Percentiles rank a stretch among this genome's conserved stretches.
phyloP scores from a whole-genome alignment of 2,888 invertebrate genomes.

The Unio delphinus region DNA sequence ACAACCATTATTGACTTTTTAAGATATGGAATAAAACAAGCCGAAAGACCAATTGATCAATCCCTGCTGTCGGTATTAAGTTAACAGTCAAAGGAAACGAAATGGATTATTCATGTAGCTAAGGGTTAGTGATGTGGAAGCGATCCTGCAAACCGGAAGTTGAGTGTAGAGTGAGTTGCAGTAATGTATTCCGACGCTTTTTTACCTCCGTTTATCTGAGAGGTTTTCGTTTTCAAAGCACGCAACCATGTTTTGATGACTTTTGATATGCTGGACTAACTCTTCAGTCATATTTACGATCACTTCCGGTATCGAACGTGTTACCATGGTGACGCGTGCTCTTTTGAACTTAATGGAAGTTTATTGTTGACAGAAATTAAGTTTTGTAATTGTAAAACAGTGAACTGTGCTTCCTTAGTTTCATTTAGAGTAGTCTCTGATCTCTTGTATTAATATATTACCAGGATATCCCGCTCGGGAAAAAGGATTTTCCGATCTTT shows the following conservation, averaged over 20 bases:
- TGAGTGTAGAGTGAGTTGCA: conserved; percentile 37
- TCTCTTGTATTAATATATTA: background rate
- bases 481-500: background rate
- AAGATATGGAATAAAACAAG: conserved; percentile 29
- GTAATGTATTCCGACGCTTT: conserved; percentile 36
- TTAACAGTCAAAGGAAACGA: conserved; percentile 35
- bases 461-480: conserved; percentile 2
- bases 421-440: conserved; percentile 9
- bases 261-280: conserved; percentile 40
- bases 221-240: conserved; percentile 38
- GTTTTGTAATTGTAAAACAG: conserved; percentile 33
- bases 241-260: conserved; percentile 41
- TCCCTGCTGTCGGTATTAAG: conserved; percentile 25
- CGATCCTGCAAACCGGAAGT: conserved; percentile 37
- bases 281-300: conserved; percentile 37
- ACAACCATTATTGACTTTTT: conserved; percentile 42
- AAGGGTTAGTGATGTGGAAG: conserved; percentile 34
- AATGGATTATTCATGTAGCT: conserved; percentile 44
- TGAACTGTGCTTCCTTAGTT: conserved; percentile 37
- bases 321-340: conserved; percentile 33
- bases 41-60: conserved; percentile 37
- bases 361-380: conserved; percentile 36
- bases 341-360: conserved; percentile 41
- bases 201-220: conserved; percentile 24
- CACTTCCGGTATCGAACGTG: conserved; percentile 40